Conservation (phyloP, 2,888 invertebrate genomes). For the Aromia moschata region DNA sequence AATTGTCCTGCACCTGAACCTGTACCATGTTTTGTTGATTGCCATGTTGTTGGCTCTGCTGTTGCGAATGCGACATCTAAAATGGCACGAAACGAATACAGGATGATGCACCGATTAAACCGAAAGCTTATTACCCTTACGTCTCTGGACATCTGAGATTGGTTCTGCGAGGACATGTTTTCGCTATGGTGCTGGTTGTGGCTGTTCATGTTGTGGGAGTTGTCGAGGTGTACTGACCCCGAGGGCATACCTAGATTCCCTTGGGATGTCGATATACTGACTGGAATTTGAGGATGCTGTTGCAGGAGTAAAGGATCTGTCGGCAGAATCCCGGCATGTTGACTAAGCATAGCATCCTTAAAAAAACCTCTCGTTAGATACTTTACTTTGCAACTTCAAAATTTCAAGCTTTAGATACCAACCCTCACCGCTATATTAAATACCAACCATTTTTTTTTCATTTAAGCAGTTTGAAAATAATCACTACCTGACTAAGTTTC, state of each 20-base stretch:
- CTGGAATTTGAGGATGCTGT: conserved; percentile 61
- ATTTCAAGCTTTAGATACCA: too few species aligned
- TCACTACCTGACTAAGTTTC: conserved; percentile 71
- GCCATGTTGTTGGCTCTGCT: conserved; percentile 57
- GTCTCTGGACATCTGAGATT: conserved; percentile 48
- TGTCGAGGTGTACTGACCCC: conserved; percentile 60
- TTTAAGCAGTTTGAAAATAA: not conserved
- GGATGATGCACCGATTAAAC: not conserved
- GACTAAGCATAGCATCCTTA: conserved; percentile 66
- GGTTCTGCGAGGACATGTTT: conserved; percentile 40
- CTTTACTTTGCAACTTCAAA: too few species aligned
- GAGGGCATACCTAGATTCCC: conserved; percentile 58
- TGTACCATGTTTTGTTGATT: conserved; percentile 61
- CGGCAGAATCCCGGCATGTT: conserved; percentile 63
- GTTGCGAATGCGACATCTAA: conserved; percentile 43
- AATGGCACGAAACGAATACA: not conserved
- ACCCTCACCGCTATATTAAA: too few species aligned
- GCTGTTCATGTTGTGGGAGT: conserved; percentile 45
- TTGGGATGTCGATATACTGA: conserved; percentile 60
- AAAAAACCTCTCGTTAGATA: too few species aligned
- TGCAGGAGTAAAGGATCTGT: conserved; percentile 60
- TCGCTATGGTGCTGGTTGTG: conserved; percentile 51
- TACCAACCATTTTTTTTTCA: too few species aligned
- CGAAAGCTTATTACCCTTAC: conserved; percentile 39
- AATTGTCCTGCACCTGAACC: conserved; percentile 62